phyloP scores from a whole-genome alignment of 2,797 vertebrate genomes.

The Erithacus rubecula region DNA sequence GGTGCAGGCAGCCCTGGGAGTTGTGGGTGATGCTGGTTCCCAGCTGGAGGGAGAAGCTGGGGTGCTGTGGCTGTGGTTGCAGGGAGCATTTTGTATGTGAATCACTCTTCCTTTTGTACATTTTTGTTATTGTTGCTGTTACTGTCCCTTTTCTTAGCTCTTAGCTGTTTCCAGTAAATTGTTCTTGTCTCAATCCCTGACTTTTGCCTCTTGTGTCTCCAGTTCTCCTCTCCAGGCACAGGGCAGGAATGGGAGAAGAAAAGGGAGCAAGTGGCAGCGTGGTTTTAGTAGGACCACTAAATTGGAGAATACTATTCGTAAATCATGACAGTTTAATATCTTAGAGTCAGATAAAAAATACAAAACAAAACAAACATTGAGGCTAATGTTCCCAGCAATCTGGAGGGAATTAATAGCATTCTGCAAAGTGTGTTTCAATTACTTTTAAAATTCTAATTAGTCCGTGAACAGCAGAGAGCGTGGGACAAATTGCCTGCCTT shows the following conservation, averaged over 20 bases:
- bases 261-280: background rate
- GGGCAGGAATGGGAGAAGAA: background rate
- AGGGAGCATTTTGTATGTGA: background rate
- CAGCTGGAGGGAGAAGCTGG: background rate
- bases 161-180: background rate
- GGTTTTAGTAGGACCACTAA: background rate
- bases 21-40: accelerated
- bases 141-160: background rate
- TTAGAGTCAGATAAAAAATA: constrained; percentile 42
- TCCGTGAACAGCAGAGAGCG: background rate
- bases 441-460: constrained; percentile 33
- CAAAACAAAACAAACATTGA: background rate
- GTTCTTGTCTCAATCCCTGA: background rate
- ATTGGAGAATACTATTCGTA: background rate
- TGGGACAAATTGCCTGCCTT: constrained; percentile 29
- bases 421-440: constrained; percentile 16
- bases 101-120: background rate
- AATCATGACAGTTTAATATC: background rate
- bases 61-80: background rate
- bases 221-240: background rate
- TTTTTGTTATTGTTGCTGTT: background rate
- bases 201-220: background rate
- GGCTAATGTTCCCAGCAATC: constrained; percentile 37
- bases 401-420: constrained; percentile 37
- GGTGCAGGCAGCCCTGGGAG: background rate